Conservation (phyloP, 2,888 invertebrate genomes). For the Euzophera pinguis region DNA sequence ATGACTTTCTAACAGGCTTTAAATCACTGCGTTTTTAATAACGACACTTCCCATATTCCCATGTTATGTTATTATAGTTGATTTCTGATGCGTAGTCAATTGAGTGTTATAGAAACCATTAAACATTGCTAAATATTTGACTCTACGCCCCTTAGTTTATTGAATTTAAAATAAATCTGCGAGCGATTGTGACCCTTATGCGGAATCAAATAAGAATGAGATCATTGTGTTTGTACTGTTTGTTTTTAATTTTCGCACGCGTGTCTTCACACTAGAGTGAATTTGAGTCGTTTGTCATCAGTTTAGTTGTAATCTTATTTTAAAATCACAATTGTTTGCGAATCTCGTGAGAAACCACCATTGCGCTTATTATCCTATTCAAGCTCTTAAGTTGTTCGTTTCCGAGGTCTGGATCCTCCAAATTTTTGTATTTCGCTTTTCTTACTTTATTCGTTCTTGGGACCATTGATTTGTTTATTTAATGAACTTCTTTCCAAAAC, state of each 20-base stretch:
- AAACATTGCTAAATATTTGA: slow-evolving; percentile 58
- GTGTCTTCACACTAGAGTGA: slow-evolving; percentile 6
- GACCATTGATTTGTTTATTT: no score
- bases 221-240: background rate
- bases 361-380: background rate
- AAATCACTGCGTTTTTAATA: slow-evolving; percentile 37
- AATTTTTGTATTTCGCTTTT: no score
- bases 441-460: no score
- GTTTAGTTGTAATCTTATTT: background rate
- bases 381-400: no score
- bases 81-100: slow-evolving; percentile 67
- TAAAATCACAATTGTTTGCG: background rate
- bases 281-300: slow-evolving; percentile 4
- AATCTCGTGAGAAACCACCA: background rate
- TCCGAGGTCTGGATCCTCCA: no score
- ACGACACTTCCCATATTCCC: slow-evolving; percentile 45
- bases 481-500: no score
- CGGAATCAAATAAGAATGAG: background rate
- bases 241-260: slow-evolving; percentile 6
- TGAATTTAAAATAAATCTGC: slow-evolving; percentile 50
- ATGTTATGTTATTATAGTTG: slow-evolving; percentile 49
- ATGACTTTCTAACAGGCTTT: slow-evolving; percentile 17
- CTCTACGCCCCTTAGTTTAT: slow-evolving; percentile 66
- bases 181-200: background rate
- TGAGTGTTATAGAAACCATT: slow-evolving; percentile 74